Percentiles rank a stretch among this genome's conserved stretches.
Conservation (phyloP, 1,140 invertebrate genomes). For the Maconellicoccus hirsutus region DNA sequence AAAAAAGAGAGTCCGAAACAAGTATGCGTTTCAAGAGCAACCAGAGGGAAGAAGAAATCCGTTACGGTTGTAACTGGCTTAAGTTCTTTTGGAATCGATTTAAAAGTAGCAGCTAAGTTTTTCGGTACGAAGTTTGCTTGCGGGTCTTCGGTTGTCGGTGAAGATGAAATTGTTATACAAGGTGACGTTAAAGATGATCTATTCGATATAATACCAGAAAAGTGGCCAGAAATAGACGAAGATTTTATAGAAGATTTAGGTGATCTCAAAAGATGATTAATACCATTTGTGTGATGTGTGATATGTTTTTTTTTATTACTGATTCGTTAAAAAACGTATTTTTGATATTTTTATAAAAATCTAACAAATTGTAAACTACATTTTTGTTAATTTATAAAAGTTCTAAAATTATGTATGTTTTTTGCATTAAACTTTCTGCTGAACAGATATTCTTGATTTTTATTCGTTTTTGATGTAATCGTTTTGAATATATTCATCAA, state of each 20-base stretch:
- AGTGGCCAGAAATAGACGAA: conserved; percentile 67
- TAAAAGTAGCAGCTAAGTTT: conserved; percentile 96
- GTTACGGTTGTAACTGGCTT: conserved; percentile 83
- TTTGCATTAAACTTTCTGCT: not conserved
- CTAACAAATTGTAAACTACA: not conserved
- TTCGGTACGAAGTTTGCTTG: conserved; percentile 97
- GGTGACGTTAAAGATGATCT: conserved; percentile 96
- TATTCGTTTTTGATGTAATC: too few species aligned
- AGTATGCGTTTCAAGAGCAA: conserved; percentile 71
- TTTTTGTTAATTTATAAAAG: not conserved
- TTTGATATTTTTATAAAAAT: conserved; percentile 1
- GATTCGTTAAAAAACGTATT: not conserved
- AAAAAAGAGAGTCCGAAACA: conserved; percentile 67
- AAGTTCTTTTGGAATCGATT: conserved; percentile 89
- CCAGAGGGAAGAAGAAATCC: conserved; percentile 96
- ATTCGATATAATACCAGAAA: conserved; percentile 94
- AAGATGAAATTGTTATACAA: conserved; percentile 99
- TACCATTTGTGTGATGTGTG: conserved; percentile 1
- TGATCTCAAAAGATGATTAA: conserved; percentile 34
- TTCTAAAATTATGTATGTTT: not conserved
- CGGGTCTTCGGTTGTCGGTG: conserved; percentile 94
- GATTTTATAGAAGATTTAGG: conserved; percentile 36
- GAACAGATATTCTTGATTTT: not conserved
- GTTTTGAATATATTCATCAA: too few species aligned
- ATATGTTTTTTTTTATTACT: not conserved